These are phyloP conservation scores for Drosophila maculinotata DNA, from an alignment of 2,888 invertebrate species.

Conservation along the genomic window DNA sequence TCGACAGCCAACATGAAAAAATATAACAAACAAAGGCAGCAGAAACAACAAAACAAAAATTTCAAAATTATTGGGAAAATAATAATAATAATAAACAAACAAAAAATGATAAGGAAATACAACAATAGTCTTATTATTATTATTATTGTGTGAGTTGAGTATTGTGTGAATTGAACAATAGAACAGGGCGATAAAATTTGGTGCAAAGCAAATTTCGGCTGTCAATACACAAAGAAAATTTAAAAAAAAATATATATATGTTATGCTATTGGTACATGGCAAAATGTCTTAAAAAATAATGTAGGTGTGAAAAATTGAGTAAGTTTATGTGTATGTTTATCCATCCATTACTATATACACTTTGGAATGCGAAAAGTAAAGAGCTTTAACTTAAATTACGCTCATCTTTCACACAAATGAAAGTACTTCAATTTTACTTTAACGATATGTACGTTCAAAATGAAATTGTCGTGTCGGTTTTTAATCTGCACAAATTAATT, in stretches of 20 bases:
- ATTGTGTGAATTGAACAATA: conserved; percentile 51
- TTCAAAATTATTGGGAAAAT: conserved; percentile 42
- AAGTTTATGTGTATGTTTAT: background rate
- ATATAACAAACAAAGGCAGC: conserved; percentile 32
- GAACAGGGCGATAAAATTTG: conserved; percentile 39
- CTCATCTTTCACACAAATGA: conserved; percentile 17
- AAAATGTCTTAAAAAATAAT: conserved; percentile 12
- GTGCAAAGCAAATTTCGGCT: conserved; percentile 44
- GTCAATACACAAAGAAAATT: conserved; percentile 20
- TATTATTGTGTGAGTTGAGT: conserved; percentile 17
- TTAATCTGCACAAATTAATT: conserved; percentile 64
- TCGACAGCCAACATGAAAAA: conserved; percentile 33
- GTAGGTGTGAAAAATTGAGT: conserved; percentile 22
- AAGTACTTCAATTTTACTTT: conserved; percentile 23
- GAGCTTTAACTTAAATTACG: background rate
- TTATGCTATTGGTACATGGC: background rate
- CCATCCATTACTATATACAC: conserved; percentile 19
- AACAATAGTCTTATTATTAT: conserved; percentile 27
- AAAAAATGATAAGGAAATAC: conserved; percentile 40
- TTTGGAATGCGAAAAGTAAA: conserved; percentile 12
- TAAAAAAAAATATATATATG: background rate
- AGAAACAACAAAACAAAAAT: conserved; percentile 34
- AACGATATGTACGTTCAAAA: conserved; percentile 6
- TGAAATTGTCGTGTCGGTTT: conserved; percentile 39
- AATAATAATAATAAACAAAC: conserved; percentile 30